Evolutionary conservation across 2,888 invertebrate species (phyloP).

Genomic region (Biston betularia): DNA sequence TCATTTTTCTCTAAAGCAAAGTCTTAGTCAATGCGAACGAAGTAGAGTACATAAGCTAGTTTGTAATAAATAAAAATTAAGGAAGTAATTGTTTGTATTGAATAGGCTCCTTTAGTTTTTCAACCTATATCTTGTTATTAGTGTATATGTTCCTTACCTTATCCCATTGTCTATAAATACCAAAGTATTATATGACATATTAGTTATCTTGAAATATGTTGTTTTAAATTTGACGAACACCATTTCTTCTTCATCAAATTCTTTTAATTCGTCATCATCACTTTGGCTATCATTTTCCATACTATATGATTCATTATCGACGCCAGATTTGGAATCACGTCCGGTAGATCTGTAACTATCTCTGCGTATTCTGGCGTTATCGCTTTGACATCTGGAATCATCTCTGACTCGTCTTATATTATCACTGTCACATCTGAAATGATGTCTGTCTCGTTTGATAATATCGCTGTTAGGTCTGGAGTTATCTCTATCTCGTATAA

Average conservation of each 20-base stretch:
- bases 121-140: no score
- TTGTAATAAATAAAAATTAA: no score
- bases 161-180: constrained; percentile 28
- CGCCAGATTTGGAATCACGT: neutral
- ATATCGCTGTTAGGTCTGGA: constrained; percentile 1
- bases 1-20: no score
- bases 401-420: neutral
- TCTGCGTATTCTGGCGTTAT: neutral
- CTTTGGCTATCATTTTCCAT: neutral
- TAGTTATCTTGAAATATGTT: constrained; percentile 30
- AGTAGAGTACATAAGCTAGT: no score
- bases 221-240: constrained; percentile 36
- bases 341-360: constrained; percentile 4
- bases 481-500: constrained; percentile 5
- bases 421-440: neutral
- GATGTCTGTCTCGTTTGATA: neutral
- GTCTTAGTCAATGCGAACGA: no score
- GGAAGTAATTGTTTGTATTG: no score
- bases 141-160: constrained; percentile 16
- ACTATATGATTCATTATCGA: neutral
- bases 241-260: constrained; percentile 30
- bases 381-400: neutral
- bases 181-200: constrained; percentile 30
- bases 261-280: neutral
- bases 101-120: no score